Evolutionary conservation across 23 tunicate species (phyloP).

Genomic region (Trididemnum clinides): DNA sequence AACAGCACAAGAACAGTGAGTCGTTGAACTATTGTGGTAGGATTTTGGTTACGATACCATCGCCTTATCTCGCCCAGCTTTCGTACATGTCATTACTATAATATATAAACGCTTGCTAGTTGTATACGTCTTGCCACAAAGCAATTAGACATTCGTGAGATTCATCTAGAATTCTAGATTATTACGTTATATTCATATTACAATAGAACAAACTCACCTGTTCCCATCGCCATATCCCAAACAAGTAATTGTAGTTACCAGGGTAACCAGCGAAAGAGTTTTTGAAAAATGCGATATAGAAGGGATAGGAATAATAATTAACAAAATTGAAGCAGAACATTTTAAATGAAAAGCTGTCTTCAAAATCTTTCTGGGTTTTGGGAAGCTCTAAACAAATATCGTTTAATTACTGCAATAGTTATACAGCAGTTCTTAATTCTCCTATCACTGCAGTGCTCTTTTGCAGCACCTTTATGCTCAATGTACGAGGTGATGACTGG

Average conservation of each 20-base stretch:
- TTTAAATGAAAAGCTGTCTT: constrained; percentile 86
- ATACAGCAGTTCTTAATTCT: too few relatives aligned
- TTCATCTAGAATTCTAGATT: neutral
- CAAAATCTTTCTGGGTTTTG: constrained; percentile 86
- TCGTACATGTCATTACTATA: too few relatives aligned
- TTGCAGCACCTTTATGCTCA: too few relatives aligned
- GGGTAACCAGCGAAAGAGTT: constrained; percentile 77
- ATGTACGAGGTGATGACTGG: too few relatives aligned
- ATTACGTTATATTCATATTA: neutral
- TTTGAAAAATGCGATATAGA: constrained; percentile 93
- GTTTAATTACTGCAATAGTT: too few relatives aligned
- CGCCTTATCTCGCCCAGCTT: too few relatives aligned
- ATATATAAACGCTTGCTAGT: too few relatives aligned
- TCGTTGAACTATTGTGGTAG: too few relatives aligned
- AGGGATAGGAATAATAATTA: constrained; percentile 83
- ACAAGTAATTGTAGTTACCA: constrained; percentile 69
- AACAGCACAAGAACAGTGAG: too few relatives aligned
- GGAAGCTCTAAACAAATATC: constrained; percentile 77
- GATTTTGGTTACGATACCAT: too few relatives aligned
- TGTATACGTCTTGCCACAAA: too few relatives aligned
- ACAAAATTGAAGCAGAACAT: constrained; percentile 98
- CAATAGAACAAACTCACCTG: constrained; percentile 34
- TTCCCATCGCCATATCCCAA: constrained; percentile 78
- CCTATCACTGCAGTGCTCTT: too few relatives aligned
- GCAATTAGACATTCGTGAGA: neutral